Percentiles rank a stretch among this genome's conserved stretches.
Evolutionary conservation across 2,888 invertebrate species (phyloP).

Genomic region (Azorinus chamasolen): DNA sequence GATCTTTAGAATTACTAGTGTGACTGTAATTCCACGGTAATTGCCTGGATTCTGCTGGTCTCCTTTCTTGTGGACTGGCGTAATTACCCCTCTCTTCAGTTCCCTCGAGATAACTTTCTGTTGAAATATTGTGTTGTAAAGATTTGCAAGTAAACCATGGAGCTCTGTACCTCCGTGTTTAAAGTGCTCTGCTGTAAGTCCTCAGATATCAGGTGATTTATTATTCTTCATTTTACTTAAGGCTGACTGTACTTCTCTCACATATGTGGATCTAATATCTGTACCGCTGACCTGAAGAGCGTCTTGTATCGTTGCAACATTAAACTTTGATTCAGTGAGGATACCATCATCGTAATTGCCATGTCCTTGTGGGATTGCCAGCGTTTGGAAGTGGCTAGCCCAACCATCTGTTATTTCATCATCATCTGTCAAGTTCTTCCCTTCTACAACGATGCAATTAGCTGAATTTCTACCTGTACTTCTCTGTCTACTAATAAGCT

Average conservation of each 20-base stretch:
- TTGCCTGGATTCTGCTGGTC: constrained; percentile 4
- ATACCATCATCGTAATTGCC: too few relatives aligned
- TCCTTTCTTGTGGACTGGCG: constrained; percentile 4
- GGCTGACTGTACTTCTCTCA: background rate
- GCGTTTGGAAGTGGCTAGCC: constrained; percentile 6
- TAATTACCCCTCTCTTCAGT: constrained; percentile 10
- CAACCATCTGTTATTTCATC: too few relatives aligned
- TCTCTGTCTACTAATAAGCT: too few relatives aligned
- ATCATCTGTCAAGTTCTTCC: too few relatives aligned
- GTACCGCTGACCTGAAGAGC: background rate
- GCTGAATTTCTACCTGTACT: too few relatives aligned
- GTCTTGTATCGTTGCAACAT: background rate
- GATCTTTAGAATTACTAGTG: too few relatives aligned
- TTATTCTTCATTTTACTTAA: constrained; percentile 6
- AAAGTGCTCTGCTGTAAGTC: background rate
- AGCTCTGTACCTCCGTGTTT: background rate
- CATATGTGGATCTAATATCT: background rate
- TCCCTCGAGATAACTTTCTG: background rate
- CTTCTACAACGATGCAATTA: too few relatives aligned
- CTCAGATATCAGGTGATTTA: background rate
- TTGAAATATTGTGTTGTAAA: constrained; percentile 1
- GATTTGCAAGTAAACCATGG: too few relatives aligned
- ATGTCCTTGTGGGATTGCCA: background rate
- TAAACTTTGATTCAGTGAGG: background rate
- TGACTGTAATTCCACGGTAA: too few relatives aligned